Evolutionary conservation across 2,113 vertebrate genomes (phyloP).

Genomic region (Pangasianodon gigas): DNA sequence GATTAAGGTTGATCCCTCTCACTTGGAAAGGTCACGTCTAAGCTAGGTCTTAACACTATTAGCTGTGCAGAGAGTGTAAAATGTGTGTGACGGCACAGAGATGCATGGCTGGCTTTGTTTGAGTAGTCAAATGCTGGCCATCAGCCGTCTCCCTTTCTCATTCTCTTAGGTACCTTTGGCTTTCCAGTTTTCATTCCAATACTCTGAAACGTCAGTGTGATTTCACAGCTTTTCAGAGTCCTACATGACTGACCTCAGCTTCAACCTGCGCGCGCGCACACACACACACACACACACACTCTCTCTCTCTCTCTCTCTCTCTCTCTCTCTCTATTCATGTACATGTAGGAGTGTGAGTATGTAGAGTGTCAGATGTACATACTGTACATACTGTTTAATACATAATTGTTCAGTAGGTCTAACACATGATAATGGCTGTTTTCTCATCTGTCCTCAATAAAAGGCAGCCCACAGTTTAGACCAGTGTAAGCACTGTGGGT

Average conservation of each 20-base stretch:
- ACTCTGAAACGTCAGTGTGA: slow-evolving; percentile 9
- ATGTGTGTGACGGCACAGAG: slow-evolving; percentile 21
- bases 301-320: neutral
- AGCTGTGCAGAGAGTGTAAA: slow-evolving; percentile 25
- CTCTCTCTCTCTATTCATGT: neutral
- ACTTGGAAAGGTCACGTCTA: neutral
- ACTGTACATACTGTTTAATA: neutral
- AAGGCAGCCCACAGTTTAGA: neutral
- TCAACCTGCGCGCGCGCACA: neutral
- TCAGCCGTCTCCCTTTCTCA: neutral
- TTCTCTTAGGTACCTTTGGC: neutral
- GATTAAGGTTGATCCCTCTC: slow-evolving; percentile 28
- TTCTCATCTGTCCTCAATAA: neutral
- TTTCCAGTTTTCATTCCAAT: slow-evolving; percentile 18
- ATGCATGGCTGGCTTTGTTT: neutral
- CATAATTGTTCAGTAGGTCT: neutral
- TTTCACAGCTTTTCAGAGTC: slow-evolving; percentile 17
- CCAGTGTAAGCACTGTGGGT: neutral
- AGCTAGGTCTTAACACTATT: slow-evolving; percentile 30
- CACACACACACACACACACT: neutral
- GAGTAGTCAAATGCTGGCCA: slow-evolving; percentile 5
- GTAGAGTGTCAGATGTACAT: neutral
- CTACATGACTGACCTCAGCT: slow-evolving; percentile 9
- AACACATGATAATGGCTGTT: neutral
- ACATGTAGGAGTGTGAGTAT: neutral